Evolutionary conservation across 2,888 invertebrate species (phyloP).

Genomic region (Eupithecia tripunctaria): DNA sequence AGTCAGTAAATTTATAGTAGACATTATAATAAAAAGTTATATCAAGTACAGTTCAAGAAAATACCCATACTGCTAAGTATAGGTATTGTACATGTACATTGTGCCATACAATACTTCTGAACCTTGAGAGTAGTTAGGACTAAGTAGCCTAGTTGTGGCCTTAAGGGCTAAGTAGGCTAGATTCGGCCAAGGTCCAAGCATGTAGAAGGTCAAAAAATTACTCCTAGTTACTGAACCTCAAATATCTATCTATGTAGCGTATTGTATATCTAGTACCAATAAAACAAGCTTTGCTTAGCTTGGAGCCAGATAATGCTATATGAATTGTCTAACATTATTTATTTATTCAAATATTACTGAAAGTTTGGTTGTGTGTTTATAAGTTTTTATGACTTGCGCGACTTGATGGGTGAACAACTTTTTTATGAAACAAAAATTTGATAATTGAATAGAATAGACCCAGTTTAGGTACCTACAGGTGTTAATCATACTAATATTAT

Average conservation of each 20-base stretch:
- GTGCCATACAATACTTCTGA: neutral
- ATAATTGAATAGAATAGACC: neutral
- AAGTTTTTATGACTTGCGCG: neutral
- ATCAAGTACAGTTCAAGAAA: constrained; percentile 1
- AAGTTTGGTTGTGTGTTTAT: neutral
- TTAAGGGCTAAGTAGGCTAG: constrained; percentile 22
- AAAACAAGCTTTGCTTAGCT: no score
- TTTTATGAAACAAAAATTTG: neutral
- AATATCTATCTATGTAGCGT: neutral
- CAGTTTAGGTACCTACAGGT: neutral
- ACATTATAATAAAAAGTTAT: no score
- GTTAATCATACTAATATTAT: no score
- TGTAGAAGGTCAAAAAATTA: constrained; percentile 6
- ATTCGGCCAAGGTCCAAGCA: constrained; percentile 16
- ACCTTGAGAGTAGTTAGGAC: constrained; percentile 22
- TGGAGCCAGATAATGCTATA: no score
- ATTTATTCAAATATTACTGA: no score
- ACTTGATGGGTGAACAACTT: neutral
- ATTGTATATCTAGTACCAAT: no score
- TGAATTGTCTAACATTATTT: no score
- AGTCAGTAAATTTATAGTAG: no score
- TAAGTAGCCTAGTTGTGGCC: constrained; percentile 20
- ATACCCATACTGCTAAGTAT: neutral
- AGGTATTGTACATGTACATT: neutral
- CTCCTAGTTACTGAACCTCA: neutral